These are phyloP conservation scores for Uropsilus gracilis DNA, from an alignment of 2,113 vertebrate genomes.

Conservation along the genomic window DNA sequence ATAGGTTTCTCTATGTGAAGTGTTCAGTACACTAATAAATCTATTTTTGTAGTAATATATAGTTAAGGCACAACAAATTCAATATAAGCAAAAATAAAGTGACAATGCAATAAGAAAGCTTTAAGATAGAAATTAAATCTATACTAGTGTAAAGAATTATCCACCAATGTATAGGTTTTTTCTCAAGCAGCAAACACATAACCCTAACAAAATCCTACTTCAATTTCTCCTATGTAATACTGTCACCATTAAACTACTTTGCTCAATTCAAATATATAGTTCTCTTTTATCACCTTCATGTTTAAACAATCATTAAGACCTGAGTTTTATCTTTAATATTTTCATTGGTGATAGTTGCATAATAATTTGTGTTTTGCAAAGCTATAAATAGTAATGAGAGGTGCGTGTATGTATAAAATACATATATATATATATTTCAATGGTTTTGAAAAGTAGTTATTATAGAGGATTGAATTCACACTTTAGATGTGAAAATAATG, in stretches of 20 bases:
- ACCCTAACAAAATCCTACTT: neutral
- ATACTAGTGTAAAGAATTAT: neutral
- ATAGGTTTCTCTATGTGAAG: neutral
- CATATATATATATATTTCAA: neutral
- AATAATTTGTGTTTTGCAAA: neutral
- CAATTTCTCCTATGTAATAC: neutral
- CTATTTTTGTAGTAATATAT: neutral
- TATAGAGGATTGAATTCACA: neutral
- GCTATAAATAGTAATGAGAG: neutral
- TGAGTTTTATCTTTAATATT: neutral
- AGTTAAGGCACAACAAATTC: neutral
- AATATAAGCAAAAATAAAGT: neutral
- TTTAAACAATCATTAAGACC: neutral
- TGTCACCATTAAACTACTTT: neutral
- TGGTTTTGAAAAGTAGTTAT: neutral
- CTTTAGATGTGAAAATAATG: neutral
- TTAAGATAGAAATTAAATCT: neutral
- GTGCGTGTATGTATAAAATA: accelerated
- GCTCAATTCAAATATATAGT: neutral
- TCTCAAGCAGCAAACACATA: neutral
- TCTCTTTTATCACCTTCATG: neutral
- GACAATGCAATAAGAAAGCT: neutral
- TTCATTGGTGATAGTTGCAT: neutral
- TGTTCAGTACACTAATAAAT: neutral
- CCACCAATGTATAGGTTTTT: neutral